These are phyloP conservation scores for Poeciliopsis prolifica DNA, from an alignment of 2,113 vertebrate genomes.

Conservation along the genomic window DNA sequence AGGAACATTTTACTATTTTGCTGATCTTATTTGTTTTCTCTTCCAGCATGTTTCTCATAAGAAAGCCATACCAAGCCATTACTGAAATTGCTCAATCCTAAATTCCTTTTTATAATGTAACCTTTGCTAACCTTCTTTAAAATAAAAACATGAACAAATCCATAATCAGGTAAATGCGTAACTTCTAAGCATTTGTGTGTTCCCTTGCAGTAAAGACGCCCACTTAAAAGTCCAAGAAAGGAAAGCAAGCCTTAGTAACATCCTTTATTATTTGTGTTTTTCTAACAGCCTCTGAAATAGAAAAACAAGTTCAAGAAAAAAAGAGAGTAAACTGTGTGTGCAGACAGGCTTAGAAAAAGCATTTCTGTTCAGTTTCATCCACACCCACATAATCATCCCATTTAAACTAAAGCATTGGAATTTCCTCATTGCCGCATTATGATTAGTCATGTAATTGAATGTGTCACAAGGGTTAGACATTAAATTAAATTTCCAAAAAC, in stretches of 20 bases:
- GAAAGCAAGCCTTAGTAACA: conserved; percentile 4
- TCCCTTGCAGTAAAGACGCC: conserved; percentile 42
- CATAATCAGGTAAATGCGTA: conserved; percentile 37
- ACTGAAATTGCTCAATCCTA: background rate
- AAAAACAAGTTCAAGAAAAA: background rate
- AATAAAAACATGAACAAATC: conserved; percentile 24
- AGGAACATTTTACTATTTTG: too few relatives aligned
- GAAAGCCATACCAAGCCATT: background rate
- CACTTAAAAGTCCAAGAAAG: conserved; percentile 37
- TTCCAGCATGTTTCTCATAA: background rate
- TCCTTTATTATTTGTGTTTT: conserved; percentile 10
- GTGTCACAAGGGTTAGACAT: conserved; percentile 6
- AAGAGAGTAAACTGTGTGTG: conserved; percentile 3
- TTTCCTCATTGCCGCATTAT: background rate
- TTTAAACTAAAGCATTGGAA: background rate
- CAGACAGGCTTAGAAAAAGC: background rate
- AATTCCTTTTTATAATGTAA: conserved; percentile 13
- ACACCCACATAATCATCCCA: background rate
- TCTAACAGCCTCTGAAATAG: background rate
- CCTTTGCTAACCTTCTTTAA: background rate
- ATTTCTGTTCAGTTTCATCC: conserved; percentile 14
- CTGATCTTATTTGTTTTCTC: conserved; percentile 1
- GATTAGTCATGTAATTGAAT: conserved; percentile 42
- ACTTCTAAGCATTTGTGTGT: conserved; percentile 26
- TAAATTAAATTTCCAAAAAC: conserved; percentile 11